A percentile compares a stretch with the other conserved stretches of the same genome.
Conservation (phyloP, 2,888 invertebrate genomes). For the Andrena chrysosceles region DNA sequence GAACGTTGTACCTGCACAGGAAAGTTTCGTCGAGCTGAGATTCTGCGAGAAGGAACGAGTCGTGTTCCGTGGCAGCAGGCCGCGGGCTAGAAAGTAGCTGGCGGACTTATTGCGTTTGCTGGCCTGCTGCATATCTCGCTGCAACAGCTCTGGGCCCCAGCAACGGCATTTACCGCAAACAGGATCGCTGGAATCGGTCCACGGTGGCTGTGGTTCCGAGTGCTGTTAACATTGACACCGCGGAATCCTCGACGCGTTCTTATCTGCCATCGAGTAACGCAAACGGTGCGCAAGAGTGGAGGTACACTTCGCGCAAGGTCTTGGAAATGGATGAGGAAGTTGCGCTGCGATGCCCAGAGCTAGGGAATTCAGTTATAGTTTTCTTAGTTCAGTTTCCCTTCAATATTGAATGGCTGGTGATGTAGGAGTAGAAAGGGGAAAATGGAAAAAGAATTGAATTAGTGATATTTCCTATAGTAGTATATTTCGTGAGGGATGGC, state of each 20-base stretch:
- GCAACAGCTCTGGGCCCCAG: constrained; percentile 37
- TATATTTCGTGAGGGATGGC: no score
- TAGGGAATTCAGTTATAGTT: no score
- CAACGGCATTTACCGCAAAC: constrained; percentile 62
- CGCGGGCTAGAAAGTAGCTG: constrained; percentile 80
- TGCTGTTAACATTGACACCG: constrained; percentile 47
- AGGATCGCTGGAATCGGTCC: constrained; percentile 47
- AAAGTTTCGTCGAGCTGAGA: constrained; percentile 40
- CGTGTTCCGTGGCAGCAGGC: constrained; percentile 66
- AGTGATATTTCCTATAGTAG: no score
- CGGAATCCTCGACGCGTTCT: constrained; percentile 32
- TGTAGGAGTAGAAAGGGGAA: no score
- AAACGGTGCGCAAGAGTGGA: neutral
- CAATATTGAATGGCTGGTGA: no score
- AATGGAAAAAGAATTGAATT: no score
- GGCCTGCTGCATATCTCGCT: constrained; percentile 57
- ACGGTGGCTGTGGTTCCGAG: constrained; percentile 18
- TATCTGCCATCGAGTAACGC: neutral
- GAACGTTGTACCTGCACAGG: constrained; percentile 35
- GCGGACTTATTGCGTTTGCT: constrained; percentile 71
- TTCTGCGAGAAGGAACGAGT: constrained; percentile 59
- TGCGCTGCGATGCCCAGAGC: neutral
- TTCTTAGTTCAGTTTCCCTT: no score
- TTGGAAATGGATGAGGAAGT: constrained; percentile 16
- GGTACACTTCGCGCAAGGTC: neutral